Conservation (phyloP, 1,140 invertebrate species). For the Hypsibius dujardini region DNA sequence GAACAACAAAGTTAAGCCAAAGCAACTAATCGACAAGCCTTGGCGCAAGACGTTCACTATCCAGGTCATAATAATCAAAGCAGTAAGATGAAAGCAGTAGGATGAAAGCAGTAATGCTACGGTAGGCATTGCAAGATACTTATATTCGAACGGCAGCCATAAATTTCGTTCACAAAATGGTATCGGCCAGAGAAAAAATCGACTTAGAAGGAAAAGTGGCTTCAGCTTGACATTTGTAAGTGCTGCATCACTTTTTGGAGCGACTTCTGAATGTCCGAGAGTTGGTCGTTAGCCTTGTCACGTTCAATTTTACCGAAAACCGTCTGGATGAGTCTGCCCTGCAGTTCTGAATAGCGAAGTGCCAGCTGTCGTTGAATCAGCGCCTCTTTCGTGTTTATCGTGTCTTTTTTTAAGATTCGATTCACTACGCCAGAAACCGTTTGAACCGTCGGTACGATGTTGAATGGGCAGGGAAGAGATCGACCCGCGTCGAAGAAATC, state of each 20-base stretch:
- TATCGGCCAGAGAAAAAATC: too few relatives aligned
- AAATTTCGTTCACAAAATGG: too few relatives aligned
- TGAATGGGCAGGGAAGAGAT: slow-evolving; percentile 66
- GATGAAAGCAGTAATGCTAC: too few relatives aligned
- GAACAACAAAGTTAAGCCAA: too few relatives aligned
- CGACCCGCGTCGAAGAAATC: slow-evolving; percentile 71
- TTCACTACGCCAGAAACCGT: background rate
- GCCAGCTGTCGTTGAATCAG: background rate
- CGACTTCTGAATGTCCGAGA: background rate
- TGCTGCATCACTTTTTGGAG: background rate
- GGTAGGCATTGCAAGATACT: too few relatives aligned
- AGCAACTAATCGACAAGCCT: too few relatives aligned
- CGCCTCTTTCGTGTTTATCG: background rate
- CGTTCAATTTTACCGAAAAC: slow-evolving; percentile 10
- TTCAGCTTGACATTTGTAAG: too few relatives aligned
- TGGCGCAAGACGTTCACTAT: too few relatives aligned
- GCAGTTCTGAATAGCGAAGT: slow-evolving; percentile 1
- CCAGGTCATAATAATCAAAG: too few relatives aligned
- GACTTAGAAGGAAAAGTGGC: too few relatives aligned
- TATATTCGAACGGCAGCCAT: too few relatives aligned
- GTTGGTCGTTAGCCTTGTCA: background rate
- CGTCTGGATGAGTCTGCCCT: background rate
- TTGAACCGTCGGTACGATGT: slow-evolving; percentile 42
- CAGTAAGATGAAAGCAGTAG: too few relatives aligned
- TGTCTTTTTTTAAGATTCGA: background rate